phyloP scores from a whole-genome alignment of 2,113 vertebrate genomes.

The Ahaetulla prasina region DNA sequence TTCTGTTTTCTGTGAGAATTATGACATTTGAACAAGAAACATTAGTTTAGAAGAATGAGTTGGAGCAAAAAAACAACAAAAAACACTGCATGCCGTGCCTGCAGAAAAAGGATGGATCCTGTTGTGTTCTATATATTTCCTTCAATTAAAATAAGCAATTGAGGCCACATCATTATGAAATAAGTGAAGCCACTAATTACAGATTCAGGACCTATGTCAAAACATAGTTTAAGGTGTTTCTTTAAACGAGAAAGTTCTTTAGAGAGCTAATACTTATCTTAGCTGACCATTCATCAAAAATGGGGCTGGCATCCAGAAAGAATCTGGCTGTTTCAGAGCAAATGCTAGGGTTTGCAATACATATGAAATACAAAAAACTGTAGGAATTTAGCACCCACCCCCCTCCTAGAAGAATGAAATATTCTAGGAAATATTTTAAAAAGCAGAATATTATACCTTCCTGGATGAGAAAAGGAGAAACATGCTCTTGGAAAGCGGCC shows the following conservation, averaged over 20 bases:
- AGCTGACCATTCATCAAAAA: neutral
- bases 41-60: neutral
- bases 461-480: too few relatives aligned
- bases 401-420: too few relatives aligned
- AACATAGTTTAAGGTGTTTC: neutral
- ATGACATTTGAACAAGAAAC: neutral
- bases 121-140: neutral
- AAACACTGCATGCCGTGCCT: neutral
- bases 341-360: neutral
- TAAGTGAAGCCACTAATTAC: neutral
- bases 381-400: too few relatives aligned
- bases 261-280: neutral
- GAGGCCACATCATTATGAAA: neutral
- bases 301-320: neutral
- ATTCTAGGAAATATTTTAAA: too few relatives aligned
- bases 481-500: too few relatives aligned
- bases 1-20: neutral
- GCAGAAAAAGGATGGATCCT: neutral
- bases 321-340: neutral
- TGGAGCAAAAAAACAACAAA: neutral
- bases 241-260: neutral
- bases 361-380: neutral
- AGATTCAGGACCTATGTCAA: neutral
- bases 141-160: neutral
- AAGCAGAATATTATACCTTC: too few relatives aligned